phyloP scores from a whole-genome alignment of 2,113 vertebrate species.

The Nansenia antarctica region DNA sequence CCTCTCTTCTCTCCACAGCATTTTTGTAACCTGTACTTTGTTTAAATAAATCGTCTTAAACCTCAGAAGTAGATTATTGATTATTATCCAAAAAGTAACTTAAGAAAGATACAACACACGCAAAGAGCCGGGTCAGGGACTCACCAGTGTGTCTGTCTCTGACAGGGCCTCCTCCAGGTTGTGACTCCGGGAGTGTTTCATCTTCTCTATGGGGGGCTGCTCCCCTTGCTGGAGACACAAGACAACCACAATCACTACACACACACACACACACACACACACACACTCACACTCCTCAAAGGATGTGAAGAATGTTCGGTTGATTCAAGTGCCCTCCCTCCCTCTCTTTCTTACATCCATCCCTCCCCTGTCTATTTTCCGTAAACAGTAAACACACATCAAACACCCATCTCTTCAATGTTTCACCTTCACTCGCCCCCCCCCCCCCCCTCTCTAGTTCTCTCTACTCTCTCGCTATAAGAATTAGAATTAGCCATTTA shows the following conservation, averaged over 20 bases:
- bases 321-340: neutral
- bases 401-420: neutral
- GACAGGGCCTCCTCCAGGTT: slow-evolving; percentile 81
- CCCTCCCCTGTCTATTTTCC: too few species aligned
- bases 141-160: slow-evolving; percentile 81
- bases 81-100: too few species aligned
- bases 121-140: neutral
- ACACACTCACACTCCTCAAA: neutral
- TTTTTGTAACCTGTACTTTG: too few species aligned
- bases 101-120: neutral
- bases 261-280: neutral
- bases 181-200: slow-evolving; percentile 82
- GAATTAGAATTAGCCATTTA: too few species aligned
- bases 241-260: slow-evolving; percentile 5
- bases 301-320: too few species aligned
- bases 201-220: slow-evolving; percentile 75
- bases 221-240: slow-evolving; percentile 72
- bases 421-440: neutral
- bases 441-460: neutral
- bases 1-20: slow-evolving; percentile 18
- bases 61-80: neutral
- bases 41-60: neutral
- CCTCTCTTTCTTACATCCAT: neutral
- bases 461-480: too few species aligned
- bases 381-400: too few species aligned